Base-by-base conservation (phyloP, 2,113 vertebrate genomes). In the Osmerus eperlanus region DNA sequence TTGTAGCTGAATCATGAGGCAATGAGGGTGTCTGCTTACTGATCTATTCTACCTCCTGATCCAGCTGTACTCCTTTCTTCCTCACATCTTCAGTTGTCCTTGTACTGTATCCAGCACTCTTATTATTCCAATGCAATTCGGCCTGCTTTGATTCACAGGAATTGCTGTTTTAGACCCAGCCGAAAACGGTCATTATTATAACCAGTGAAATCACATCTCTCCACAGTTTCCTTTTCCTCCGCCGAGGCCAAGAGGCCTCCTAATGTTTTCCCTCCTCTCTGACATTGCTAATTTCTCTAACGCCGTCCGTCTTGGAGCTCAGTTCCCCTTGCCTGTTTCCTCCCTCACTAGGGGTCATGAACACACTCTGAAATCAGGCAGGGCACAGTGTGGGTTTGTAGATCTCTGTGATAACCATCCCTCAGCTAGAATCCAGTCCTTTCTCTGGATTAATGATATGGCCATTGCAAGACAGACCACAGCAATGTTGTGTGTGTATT, bases 151-250 rank as follows among this genome's bases (percentile, higher is more conserved):
- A 73, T 78, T 76, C 2, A 69, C 4, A 63, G 18, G 47, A 74
- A 61, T 54, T 41, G n/a, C 59, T 58, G 1, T 70, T 9, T 32
- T 11, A 67, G 41, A 79, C 60, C 74, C 70, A 70, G 23, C 15
- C 76, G 19, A 36, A 3, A 61, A 32, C n/a, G 70, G 65, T 4
- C 70, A 72, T 3, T 58, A 64, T 5, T 58, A 67, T 63, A 68
- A 69, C 51, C 21, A 11, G 25, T 29, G 32, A 15, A 72, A 68
- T 71, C 25, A 16, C 53, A 70, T 81, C 69, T 79, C 76, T 76
- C 65, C 64, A 75, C 77, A 83, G 82, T 54, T 82, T 85, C 41
- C 28, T 76, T 76, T 54, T 68, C 56, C 70, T 74, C 47, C 61
- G 41, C 52, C 52, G 21, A 62, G 47, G 66, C 67, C 64, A 61